Conservation (phyloP, 2,113 vertebrate genomes). For the Symphodus melops region DNA sequence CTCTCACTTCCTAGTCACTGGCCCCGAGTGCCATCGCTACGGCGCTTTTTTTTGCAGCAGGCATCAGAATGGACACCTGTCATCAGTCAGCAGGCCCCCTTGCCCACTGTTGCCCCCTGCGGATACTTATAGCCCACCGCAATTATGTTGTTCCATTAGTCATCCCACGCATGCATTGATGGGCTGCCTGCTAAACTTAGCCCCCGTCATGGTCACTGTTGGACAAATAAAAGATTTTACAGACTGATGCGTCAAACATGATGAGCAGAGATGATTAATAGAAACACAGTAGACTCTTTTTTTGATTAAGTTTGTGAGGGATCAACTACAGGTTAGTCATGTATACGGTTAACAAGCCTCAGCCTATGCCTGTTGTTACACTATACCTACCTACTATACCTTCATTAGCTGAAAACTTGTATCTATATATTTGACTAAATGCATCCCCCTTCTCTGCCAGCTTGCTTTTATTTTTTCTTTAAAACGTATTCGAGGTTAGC, state of each 20-base stretch:
- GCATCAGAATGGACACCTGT: slow-evolving; percentile 72
- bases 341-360: too few relatives aligned
- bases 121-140: slow-evolving; percentile 70
- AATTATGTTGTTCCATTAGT: slow-evolving; percentile 76
- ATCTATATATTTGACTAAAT: too few relatives aligned
- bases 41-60: slow-evolving; percentile 46
- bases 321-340: neutral
- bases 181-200: slow-evolving; percentile 67
- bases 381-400: too few relatives aligned
- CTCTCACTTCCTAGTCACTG: slow-evolving; percentile 47
- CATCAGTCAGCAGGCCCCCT: slow-evolving; percentile 52
- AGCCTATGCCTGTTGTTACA: too few relatives aligned
- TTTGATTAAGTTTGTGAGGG: neutral
- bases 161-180: slow-evolving; percentile 69
- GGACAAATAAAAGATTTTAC: slow-evolving; percentile 46
- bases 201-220: slow-evolving; percentile 53
- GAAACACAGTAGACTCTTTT: neutral
- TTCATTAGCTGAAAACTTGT: too few relatives aligned
- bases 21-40: slow-evolving; percentile 37
- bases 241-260: slow-evolving; percentile 38
- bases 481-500: too few relatives aligned
- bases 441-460: too few relatives aligned
- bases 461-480: too few relatives aligned
- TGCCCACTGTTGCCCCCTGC: slow-evolving; percentile 64
- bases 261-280: slow-evolving; percentile 38